Base-by-base conservation (phyloP, 2,888 invertebrate genomes). In the Rotaria socialis region DNA sequence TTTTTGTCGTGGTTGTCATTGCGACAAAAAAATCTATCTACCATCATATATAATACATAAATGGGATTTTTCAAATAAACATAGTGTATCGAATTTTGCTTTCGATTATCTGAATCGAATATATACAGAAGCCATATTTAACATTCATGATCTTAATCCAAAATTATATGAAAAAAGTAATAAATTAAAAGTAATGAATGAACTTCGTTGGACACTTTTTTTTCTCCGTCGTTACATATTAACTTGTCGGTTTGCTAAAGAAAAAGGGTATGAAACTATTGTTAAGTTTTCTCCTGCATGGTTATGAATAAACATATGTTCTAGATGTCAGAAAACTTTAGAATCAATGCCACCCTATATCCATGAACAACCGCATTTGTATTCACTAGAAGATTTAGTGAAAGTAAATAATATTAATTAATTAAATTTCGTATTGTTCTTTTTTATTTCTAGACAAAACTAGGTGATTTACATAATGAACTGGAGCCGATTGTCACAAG, bases 1-100 rank as follows among this genome's bases (percentile, higher is more conserved):
- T 91, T 95, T 95, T 91, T 96, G 96, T 89, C 94, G 95, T 24
- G 94, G 94, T 84, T 96, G 96, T 90, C 95, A 96, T 91, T 94
- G 94, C 43, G 94, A 95, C 91, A 94, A 94, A 90, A 92, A 94
- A 87, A 93, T 94, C 8, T 91, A 94, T 88, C 94, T 95, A 89
- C 93, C 93, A 22, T 92, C 91, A 5, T 89, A 91, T 47, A 91
- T 93, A 84, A 89, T 93, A 35, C 89, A 90, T 87, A 90, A 91
- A 85, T 92, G 93, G 92, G 92, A 92, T 88, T 93, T 91, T 58
- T 56, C 80, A 19, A 84, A 55, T 35, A 84, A 52, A 89, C 95
- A 94, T 92, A 93, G 94, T n/a, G 95, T 96, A 19, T 95, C 95
- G 22, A 94, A 94, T 89, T 95, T 95, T 91, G 94, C 95, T 0